phyloP scores from a whole-genome alignment of 2,113 vertebrate species.

The Butorides virescens region DNA sequence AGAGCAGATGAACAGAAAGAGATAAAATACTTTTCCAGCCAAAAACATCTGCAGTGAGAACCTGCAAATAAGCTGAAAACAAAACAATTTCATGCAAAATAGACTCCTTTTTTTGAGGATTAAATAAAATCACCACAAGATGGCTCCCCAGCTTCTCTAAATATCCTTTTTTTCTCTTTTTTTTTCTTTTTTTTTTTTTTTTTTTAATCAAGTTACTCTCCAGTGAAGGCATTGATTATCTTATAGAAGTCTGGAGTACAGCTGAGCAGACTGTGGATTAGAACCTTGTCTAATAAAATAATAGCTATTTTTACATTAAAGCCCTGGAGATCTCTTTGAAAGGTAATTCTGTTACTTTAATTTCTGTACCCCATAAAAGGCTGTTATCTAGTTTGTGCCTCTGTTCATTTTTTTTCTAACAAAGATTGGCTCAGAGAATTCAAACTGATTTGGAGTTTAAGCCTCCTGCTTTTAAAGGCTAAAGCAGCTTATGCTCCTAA shows the following conservation, averaged over 20 bases:
- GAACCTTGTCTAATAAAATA: conserved; percentile 72
- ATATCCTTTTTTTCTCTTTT: neutral
- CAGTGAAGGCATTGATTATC: conserved; percentile 64
- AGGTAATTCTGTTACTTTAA: conserved; percentile 72
- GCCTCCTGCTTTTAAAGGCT: conserved; percentile 51
- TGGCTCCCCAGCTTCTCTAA: conserved; percentile 56
- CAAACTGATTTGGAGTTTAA: conserved; percentile 67
- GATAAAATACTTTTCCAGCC: neutral
- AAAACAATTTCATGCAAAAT: neutral
- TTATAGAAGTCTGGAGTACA: conserved; percentile 59
- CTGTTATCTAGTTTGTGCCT: conserved; percentile 69
- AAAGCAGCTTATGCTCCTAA: conserved; percentile 53
- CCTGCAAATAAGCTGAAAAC: neutral
- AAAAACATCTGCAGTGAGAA: neutral
- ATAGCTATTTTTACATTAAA: conserved; percentile 76
- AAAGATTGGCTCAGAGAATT: conserved; percentile 58
- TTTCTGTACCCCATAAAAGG: conserved; percentile 69
- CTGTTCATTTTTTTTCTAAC: conserved; percentile 17
- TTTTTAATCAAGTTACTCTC: neutral
- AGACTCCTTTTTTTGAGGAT: neutral
- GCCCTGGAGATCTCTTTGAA: conserved; percentile 67
- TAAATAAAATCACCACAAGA: conserved; percentile 56
- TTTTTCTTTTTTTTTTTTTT: neutral
- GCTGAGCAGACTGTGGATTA: conserved; percentile 65
- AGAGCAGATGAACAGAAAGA: neutral